Percentiles rank a stretch among this genome's conserved stretches.
These are phyloP conservation scores for Caenorhabditis sp. DNA, from an alignment of 2,888 invertebrate genomes.

Conservation along the genomic window DNA sequence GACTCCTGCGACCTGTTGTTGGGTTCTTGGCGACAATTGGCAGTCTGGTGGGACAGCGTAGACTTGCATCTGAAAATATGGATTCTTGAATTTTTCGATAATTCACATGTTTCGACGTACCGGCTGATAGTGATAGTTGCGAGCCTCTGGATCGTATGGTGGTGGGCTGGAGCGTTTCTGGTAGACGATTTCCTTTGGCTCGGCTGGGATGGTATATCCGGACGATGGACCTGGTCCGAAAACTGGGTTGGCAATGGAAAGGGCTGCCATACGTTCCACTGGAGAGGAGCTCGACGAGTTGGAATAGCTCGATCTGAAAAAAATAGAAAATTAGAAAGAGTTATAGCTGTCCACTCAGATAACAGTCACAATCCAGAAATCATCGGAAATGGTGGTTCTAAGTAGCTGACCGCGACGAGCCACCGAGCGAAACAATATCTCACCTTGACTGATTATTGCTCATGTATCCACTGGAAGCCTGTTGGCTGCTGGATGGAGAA, in stretches of 20 bases:
- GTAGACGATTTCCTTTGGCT: slow-evolving; percentile 61
- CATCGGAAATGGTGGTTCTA: neutral
- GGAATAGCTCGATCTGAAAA: slow-evolving; percentile 67
- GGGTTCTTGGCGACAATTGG: slow-evolving; percentile 59
- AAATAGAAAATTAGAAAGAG: neutral
- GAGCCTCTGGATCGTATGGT: slow-evolving; percentile 67
- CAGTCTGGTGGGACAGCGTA: slow-evolving; percentile 72
- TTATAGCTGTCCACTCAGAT: neutral
- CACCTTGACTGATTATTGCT: slow-evolving; percentile 73
- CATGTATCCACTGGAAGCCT: slow-evolving; percentile 80
- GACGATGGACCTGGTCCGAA: slow-evolving; percentile 67
- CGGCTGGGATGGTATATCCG: slow-evolving; percentile 53
- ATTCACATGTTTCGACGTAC: too few species aligned
- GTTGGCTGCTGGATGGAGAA: slow-evolving; percentile 66
- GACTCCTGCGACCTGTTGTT: slow-evolving; percentile 13
- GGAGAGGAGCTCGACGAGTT: slow-evolving; percentile 75
- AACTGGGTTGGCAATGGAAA: slow-evolving; percentile 73
- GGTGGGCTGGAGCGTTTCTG: slow-evolving; percentile 68
- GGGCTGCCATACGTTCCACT: slow-evolving; percentile 69
- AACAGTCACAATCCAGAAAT: too few species aligned
- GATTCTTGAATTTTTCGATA: neutral
- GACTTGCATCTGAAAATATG: slow-evolving; percentile 52
- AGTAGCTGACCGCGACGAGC: neutral
- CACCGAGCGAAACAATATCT: neutral
- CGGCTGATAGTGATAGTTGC: slow-evolving; percentile 57